phyloP scores from a whole-genome alignment of 2,113 vertebrate species.

The Oreochromis spilurus region DNA sequence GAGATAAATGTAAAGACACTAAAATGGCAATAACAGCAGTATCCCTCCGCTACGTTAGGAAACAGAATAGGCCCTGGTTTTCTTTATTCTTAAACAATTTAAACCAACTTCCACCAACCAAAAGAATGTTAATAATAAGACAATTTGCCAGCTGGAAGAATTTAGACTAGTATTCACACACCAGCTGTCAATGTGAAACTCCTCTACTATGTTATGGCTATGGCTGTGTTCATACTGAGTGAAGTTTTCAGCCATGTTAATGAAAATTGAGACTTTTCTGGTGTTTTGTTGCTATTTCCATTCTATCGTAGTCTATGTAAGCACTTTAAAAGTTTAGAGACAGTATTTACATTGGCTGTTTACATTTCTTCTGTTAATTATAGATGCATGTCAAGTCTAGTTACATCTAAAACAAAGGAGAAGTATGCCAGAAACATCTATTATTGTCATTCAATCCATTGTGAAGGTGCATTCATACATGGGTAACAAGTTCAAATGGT shows the following conservation, averaged over 20 bases:
- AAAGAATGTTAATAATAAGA: neutral
- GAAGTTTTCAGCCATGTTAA: neutral
- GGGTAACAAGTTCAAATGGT: neutral
- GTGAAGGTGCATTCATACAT: slow-evolving; percentile 4
- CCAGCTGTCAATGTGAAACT: slow-evolving; percentile 8
- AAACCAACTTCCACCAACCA: neutral
- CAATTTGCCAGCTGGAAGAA: neutral
- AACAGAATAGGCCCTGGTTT: neutral
- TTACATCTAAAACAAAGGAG: neutral
- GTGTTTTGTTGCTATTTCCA: neutral
- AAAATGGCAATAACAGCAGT: neutral
- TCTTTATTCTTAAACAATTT: neutral
- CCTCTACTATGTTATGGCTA: neutral
- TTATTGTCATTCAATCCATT: neutral
- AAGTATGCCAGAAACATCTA: neutral
- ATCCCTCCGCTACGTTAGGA: neutral
- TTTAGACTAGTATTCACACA: slow-evolving; percentile 1
- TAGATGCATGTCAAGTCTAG: neutral
- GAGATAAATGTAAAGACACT: neutral
- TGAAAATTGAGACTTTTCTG: neutral
- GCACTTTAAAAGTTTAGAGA: neutral
- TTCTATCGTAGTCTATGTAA: neutral
- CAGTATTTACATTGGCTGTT: neutral
- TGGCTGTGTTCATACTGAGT: neutral
- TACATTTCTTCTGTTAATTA: neutral